Evolutionary conservation across 2,113 vertebrate genomes (phyloP).

Genomic region (Calonectris borealis): DNA sequence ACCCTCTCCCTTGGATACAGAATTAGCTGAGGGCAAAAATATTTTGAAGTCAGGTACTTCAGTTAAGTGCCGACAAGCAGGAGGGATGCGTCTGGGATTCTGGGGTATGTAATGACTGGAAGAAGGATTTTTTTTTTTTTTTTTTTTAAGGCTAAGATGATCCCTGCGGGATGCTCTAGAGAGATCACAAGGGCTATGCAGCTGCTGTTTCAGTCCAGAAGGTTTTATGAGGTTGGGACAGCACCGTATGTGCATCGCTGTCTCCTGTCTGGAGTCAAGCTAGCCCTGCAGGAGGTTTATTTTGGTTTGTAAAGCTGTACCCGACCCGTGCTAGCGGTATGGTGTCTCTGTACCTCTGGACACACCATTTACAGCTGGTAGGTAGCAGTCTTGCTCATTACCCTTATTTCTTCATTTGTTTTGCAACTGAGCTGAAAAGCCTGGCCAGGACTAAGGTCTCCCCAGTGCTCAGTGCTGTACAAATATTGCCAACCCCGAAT

Average conservation of each 20-base stretch:
- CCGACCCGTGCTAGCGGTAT: accelerated
- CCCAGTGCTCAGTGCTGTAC: background rate
- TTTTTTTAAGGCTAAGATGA: background rate
- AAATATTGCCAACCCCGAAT: background rate
- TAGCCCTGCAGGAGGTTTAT: background rate
- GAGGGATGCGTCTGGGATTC: conserved; percentile 1
- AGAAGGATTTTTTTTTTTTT: background rate
- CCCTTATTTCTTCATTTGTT: background rate
- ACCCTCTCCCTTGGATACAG: background rate
- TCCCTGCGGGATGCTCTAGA: background rate
- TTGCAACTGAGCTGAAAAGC: background rate
- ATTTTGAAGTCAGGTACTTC: background rate
- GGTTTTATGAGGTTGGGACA: background rate
- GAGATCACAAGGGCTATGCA: background rate
- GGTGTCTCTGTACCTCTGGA: background rate
- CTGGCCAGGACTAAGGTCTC: background rate
- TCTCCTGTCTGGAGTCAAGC: background rate
- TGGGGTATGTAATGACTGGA: background rate
- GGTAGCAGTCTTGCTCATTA: background rate
- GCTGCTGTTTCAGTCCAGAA: background rate
- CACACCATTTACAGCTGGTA: background rate
- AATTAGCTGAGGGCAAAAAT: background rate
- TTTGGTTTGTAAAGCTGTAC: background rate
- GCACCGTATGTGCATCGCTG: background rate
- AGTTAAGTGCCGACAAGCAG: background rate